phyloP scores from a whole-genome alignment of 1,140 invertebrate genomes.

The Meteorus sp. region DNA sequence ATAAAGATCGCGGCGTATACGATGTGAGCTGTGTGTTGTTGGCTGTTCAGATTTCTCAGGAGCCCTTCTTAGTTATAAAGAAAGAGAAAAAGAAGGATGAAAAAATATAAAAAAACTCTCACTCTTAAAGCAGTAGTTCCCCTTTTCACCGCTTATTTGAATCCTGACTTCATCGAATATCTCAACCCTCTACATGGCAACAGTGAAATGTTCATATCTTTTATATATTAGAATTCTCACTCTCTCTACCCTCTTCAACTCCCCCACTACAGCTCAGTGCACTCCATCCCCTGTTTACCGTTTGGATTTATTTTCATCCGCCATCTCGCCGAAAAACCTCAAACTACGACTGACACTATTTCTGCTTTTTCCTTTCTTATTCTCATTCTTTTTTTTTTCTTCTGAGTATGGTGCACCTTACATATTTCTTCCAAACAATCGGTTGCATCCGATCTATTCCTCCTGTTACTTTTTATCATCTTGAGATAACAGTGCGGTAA shows the following conservation, averaged over 20 bases:
- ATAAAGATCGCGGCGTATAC: slow-evolving; percentile 47
- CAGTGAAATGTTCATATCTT: slow-evolving; percentile 51
- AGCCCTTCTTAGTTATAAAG: slow-evolving; percentile 16
- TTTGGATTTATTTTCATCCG: slow-evolving; percentile 52
- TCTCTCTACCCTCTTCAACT: slow-evolving; percentile 15
- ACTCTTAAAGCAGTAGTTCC: not conserved
- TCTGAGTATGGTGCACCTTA: too few species aligned
- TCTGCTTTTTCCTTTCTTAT: not conserved
- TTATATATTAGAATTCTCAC: slow-evolving; percentile 57
- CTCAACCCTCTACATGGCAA: slow-evolving; percentile 17
- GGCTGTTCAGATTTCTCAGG: slow-evolving; percentile 57
- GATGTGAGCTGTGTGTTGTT: slow-evolving; percentile 57
- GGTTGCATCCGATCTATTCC: too few species aligned
- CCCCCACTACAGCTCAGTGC: slow-evolving; percentile 6
- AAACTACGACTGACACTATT: not conserved
- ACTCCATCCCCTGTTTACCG: slow-evolving; percentile 47
- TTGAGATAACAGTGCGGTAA: too few species aligned
- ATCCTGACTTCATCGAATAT: slow-evolving; percentile 42
- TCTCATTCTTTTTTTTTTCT: not conserved
- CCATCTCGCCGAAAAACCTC: slow-evolving; percentile 4
- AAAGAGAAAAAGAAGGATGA: slow-evolving; percentile 2
- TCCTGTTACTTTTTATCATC: too few species aligned
- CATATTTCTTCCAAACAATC: too few species aligned
- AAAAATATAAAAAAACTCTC: not conserved
- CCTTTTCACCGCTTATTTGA: slow-evolving; percentile 44